These are phyloP conservation scores for Schizopygopsis pylzovi DNA, from an alignment of 2,797 vertebrate genomes.

Conservation along the genomic window DNA sequence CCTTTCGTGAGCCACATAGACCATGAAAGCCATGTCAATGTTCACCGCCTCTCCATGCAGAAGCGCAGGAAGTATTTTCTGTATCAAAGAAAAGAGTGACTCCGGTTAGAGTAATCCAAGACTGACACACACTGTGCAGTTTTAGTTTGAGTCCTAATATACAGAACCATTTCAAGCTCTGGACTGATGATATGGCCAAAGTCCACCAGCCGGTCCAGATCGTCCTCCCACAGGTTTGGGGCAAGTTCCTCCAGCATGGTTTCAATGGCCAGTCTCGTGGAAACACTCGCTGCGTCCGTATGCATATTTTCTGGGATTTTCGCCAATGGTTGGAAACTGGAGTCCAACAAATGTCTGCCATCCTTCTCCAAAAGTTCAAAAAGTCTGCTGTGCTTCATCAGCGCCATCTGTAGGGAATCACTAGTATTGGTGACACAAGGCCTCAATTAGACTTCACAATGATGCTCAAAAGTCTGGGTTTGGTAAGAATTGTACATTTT, in stretches of 20 bases:
- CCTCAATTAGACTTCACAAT: not conserved
- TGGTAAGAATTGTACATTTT: not conserved
- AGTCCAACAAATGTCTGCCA: constrained; percentile 78
- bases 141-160: not conserved
- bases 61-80: constrained; percentile 75
- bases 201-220: constrained; percentile 83
- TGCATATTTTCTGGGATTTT: constrained; percentile 28
- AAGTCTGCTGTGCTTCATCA: constrained; percentile 84
- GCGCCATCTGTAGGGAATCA: constrained; percentile 78
- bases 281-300: constrained; percentile 70
- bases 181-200: constrained; percentile 87
- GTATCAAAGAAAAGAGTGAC: constrained; percentile 17
- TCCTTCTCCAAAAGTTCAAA: constrained; percentile 82
- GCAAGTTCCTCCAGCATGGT: constrained; percentile 87
- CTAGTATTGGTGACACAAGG: constrained; percentile 22
- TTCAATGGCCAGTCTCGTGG: constrained; percentile 80
- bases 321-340: constrained; percentile 79
- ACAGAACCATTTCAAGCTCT: constrained; percentile 83
- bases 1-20: constrained; percentile 71
- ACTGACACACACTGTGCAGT: not conserved
- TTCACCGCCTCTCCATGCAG: constrained; percentile 80
- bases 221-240: constrained; percentile 87
- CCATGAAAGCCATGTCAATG: constrained; percentile 81
- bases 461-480: not conserved
- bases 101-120: not conserved